Base-by-base conservation (phyloP, 30 jellyfish, hydroid and myxozoan species). In the Aurelia coerulea region DNA sequence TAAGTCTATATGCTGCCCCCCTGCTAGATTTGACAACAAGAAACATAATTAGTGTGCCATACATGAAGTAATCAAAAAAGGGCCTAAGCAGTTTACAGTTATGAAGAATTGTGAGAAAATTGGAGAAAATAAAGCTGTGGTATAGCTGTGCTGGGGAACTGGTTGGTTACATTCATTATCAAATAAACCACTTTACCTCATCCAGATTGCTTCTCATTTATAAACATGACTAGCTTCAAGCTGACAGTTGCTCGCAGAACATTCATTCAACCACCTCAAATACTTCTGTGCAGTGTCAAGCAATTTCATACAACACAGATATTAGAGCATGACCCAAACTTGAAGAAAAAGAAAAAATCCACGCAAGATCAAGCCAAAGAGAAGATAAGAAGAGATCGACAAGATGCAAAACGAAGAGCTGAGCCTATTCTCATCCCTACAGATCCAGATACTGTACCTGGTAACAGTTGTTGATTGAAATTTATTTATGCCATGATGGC, bases 391-490 rank as follows among this genome's bases (percentile, higher is more conserved):
- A 62, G 56, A 50, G 92, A 79, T 10, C 73, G 50, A 34, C 94
- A 92, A 92, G 98, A 90, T 37, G 84, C 94, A 62, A 81, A 75
- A 68, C 77, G 77, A 62, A 49, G 92, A 32, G 83, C 82, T 39
- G 95, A 92, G 63, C 88, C 89, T 7, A 92, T 92, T 65, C 65
- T 78, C 14, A 91, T 95, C 17, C 98, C 98, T 0, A 67, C 88
- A 53, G 98, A 92, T 70, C 98, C 98, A 8, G 98, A 92, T 64
- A 80, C 98, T 14, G 80, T 82, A 39, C 91, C 98, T 39, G 94
- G 94, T 85, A 58, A 5, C 56, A 49, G n/a, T 1, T 74, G 15
- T 10, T 4, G 63, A 17, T 33, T 11, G 12, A 17, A 32, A 4
- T 19, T 66, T 4, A 37, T 37, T 37, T 2, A 37, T 2, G 49